Evolutionary conservation across 1,140 invertebrate genomes (phyloP).

Genomic region (Nasonia longicornis): DNA sequence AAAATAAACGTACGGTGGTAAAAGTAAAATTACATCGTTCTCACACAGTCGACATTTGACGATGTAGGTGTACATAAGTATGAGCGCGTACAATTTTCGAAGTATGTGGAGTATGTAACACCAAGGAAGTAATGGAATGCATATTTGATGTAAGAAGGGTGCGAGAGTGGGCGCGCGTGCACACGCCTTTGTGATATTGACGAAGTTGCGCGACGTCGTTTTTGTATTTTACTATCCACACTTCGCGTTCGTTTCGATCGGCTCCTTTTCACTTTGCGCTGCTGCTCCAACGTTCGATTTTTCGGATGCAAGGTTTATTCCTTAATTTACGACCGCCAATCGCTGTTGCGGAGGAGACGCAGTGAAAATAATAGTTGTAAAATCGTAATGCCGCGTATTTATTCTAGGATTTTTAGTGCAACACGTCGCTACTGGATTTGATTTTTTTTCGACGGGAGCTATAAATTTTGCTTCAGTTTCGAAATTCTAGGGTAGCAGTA

Average conservation of each 20-base stretch:
- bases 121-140: constrained; percentile 45
- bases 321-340: constrained; percentile 26
- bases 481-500: not conserved
- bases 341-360: constrained; percentile 11
- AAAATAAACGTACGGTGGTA: not conserved
- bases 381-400: constrained; percentile 26
- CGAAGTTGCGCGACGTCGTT: constrained; percentile 29
- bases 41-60: not conserved
- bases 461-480: not conserved
- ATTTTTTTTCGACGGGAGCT: not conserved
- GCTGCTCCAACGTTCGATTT: not conserved
- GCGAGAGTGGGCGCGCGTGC: constrained; percentile 36
- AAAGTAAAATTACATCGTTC: constrained; percentile 35
- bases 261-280: constrained; percentile 18
- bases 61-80: not conserved
- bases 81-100: constrained; percentile 38
- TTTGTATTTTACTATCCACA: constrained; percentile 34
- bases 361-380: constrained; percentile 12
- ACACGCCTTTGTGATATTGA: constrained; percentile 36
- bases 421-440: not conserved
- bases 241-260: not conserved
- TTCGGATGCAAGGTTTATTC: not conserved
- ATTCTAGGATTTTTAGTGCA: constrained; percentile 25
- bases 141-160: constrained; percentile 44
- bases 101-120: constrained; percentile 45